These are phyloP conservation scores for Calephelis virginiensis DNA, from an alignment of 1,140 invertebrate genomes.

Conservation along the genomic window DNA sequence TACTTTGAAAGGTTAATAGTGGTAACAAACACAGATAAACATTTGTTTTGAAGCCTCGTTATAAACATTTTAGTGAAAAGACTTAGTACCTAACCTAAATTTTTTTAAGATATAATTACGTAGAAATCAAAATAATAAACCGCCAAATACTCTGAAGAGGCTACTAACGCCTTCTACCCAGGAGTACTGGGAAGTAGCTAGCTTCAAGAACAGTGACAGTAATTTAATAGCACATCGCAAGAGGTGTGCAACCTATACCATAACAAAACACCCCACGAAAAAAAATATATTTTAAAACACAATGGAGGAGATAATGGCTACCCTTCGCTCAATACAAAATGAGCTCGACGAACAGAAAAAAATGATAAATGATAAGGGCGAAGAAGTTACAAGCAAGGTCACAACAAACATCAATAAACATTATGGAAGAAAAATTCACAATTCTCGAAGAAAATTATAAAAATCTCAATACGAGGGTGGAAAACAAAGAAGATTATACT, in stretches of 20 bases:
- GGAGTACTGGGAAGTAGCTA: too few species aligned
- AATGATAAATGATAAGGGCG: background rate
- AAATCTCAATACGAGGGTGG: background rate
- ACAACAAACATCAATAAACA: background rate
- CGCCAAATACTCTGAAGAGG: too few species aligned
- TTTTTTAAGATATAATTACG: too few species aligned
- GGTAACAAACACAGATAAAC: too few species aligned
- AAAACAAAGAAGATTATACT: constrained; percentile 1
- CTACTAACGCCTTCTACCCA: too few species aligned
- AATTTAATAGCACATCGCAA: background rate
- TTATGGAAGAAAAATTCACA: background rate
- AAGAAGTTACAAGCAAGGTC: background rate
- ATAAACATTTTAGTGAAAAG: too few species aligned
- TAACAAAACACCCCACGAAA: background rate
- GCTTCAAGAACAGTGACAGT: too few species aligned
- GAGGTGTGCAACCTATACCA: background rate
- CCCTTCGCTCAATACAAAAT: background rate
- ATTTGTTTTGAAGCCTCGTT: too few species aligned
- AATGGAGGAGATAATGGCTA: background rate
- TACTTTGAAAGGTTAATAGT: too few species aligned
- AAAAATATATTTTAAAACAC: background rate
- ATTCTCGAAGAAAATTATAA: constrained; percentile 1
- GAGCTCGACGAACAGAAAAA: constrained; percentile 6
- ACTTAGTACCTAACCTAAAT: too few species aligned
- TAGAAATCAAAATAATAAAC: too few species aligned